Base-by-base conservation (phyloP, 2,113 vertebrate species). In the Paramormyrops kingsleyae region DNA sequence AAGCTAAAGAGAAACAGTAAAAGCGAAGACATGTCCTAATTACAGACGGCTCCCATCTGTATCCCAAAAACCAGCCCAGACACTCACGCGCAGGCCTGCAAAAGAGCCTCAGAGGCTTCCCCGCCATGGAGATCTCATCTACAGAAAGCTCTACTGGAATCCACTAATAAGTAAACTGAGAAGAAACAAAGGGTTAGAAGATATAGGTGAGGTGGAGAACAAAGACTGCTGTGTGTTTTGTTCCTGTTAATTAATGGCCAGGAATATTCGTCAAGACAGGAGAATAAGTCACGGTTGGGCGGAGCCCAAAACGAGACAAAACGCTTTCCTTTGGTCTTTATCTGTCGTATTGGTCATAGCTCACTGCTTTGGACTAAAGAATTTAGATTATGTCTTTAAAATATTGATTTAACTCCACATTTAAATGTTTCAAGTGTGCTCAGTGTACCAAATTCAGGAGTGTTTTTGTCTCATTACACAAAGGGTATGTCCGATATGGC, bases 191-290 rank as follows among this genome's bases (percentile, higher is more conserved):
- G 21, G 94, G 92, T 87, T 88, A 87, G 90, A 42, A 91, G 90
- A 93, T 89, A 91, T 92, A 90, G 94, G 92, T 92, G 93, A 93
- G 92, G 88, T 90, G 88, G 89, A 77, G 59, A 94, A 93, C 92
- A 93, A 93, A 5, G 88, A 31, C 56, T 86, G 91, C 91, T 59
- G 27, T 31, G 70, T 66, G 52, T 88, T 89, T 83, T 85, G 90
- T 89, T 90, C 91, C 88, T n/a, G 66, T 90, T 95, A 95, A 96
- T 95, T 95, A 94, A 96, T 94, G 94, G 92, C 92, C 90, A 83
- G 77, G 92, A 93, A 92, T 91, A 92, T 93, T 90, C 90, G 87
- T 89, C 91, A 88, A 93, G 95, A 95, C 93, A 93, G 94, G 89
- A 91, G 91, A 89, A 92, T 94, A 94, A 94, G 89, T 94, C 93